A percentile compares a stretch with the other conserved stretches of the same genome.
phyloP scores from a whole-genome alignment of 2,113 vertebrate genomes.

The Chloropsis cyanopogon region DNA sequence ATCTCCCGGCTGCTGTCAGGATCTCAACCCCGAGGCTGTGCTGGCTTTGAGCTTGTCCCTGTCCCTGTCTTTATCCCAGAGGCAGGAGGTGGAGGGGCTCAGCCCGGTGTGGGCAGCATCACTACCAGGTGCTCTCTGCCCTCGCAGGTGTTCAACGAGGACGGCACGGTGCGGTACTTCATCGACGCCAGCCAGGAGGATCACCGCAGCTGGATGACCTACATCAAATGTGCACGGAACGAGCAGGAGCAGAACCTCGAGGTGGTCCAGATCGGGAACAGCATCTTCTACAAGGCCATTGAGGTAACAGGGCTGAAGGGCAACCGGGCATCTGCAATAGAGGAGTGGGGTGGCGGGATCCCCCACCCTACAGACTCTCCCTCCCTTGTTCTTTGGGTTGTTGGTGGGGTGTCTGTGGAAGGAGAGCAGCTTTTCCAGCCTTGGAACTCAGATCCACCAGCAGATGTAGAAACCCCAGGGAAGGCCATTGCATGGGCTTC shows the following conservation, averaged over 20 bases:
- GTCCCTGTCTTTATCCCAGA: background rate
- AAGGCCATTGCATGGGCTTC: fast-evolving
- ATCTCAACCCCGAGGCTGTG: background rate
- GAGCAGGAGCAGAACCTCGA: conserved; percentile 99
- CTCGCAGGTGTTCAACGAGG: conserved; percentile 90
- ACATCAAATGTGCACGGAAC: conserved; percentile 94
- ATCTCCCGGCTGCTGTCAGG: fast-evolving
- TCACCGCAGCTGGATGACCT: conserved; percentile 99
- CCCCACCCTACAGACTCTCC: background rate
- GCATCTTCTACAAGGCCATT: conserved; percentile 96
- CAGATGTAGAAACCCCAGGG: background rate
- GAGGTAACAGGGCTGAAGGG: conserved; percentile 72
- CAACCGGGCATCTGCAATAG: fast-evolving
- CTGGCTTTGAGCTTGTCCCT: background rate
- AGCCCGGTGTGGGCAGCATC: fast-evolving
- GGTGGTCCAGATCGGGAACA: conserved; percentile 94
- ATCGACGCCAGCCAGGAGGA: conserved; percentile 97
- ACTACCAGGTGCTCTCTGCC: fast-evolving
- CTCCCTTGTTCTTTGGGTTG: background rate
- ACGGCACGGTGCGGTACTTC: conserved; percentile 91
- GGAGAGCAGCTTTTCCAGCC: background rate
- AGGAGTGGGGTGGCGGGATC: background rate
- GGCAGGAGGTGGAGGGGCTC: background rate
- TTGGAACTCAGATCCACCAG: background rate
- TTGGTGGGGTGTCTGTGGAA: no score